Evolutionary conservation across 2,797 vertebrate species (phyloP).

Genomic region (Tachyglossus aculeatus): DNA sequence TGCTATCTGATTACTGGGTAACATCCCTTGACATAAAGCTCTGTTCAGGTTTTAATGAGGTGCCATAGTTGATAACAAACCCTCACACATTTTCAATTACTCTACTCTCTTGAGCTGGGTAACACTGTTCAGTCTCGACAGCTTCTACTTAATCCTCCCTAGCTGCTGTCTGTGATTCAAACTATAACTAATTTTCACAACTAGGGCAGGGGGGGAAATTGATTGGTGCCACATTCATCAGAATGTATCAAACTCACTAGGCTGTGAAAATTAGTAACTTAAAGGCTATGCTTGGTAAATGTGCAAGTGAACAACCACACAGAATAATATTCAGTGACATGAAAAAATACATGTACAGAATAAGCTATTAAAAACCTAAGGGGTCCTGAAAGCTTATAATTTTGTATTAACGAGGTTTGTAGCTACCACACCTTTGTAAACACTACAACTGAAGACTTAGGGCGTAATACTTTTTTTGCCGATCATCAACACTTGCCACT

Average conservation of each 20-base stretch:
- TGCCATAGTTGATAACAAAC: slow-evolving; percentile 11
- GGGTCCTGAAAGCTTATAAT: no score
- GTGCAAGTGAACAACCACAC: slow-evolving; percentile 4
- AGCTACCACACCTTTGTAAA: no score
- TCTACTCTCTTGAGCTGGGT: not conserved
- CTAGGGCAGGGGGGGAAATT: slow-evolving; percentile 12
- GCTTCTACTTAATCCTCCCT: slow-evolving; percentile 32
- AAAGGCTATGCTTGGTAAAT: not conserved
- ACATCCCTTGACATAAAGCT: not conserved
- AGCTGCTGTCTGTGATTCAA: slow-evolving; percentile 31
- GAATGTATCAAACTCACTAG: slow-evolving; percentile 15
- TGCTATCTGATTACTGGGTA: not conserved
- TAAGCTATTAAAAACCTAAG: no score
- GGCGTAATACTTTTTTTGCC: no score
- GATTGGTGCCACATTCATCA: slow-evolving; percentile 22
- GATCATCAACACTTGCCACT: no score
- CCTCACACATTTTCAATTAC: not conserved
- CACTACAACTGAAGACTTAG: no score
- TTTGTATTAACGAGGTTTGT: no score
- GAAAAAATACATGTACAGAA: not conserved
- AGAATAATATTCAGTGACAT: not conserved
- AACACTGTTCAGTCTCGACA: slow-evolving; percentile 27
- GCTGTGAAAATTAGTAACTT: slow-evolving; percentile 23
- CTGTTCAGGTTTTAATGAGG: slow-evolving; percentile 10
- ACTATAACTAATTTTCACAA: slow-evolving; percentile 3